Percentiles rank a stretch among this genome's conserved stretches.
phyloP scores from a whole-genome alignment of 1,140 invertebrate genomes.

The Amphibalanus amphitrite region DNA sequence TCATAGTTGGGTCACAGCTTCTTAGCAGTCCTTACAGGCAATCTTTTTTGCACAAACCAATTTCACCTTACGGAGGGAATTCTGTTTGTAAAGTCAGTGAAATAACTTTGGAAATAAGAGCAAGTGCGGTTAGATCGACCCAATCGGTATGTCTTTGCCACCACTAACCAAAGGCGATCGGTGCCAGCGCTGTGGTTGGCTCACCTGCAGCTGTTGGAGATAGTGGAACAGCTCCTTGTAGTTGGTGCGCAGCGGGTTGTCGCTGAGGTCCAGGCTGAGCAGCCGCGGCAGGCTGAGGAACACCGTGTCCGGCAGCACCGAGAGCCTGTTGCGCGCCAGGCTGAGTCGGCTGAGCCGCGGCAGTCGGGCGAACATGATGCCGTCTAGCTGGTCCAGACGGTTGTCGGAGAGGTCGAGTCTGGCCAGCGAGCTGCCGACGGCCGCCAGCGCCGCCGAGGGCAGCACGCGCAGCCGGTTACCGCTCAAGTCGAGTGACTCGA shows the following conservation, averaged over 20 bases:
- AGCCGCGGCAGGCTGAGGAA: conserved; percentile 57
- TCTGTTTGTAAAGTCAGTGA: too few relatives aligned
- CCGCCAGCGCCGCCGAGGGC: conserved; percentile 20
- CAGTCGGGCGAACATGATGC: conserved; percentile 64
- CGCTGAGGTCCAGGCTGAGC: conserved; percentile 56
- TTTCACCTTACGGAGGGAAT: too few relatives aligned
- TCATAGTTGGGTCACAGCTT: too few relatives aligned
- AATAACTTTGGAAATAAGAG: too few relatives aligned
- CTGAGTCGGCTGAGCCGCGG: conserved; percentile 58
- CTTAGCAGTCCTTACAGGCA: too few relatives aligned
- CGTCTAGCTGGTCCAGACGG: conserved; percentile 66
- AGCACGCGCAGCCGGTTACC: conserved; percentile 57
- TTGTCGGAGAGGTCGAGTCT: conserved; percentile 23
- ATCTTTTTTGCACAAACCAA: too few relatives aligned
- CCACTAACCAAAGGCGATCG: too few relatives aligned
- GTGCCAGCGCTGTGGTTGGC: too few relatives aligned
- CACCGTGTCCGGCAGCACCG: conserved; percentile 69
- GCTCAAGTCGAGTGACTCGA: conserved; percentile 62
- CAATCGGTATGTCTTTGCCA: too few relatives aligned
- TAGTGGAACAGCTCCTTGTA: conserved; percentile 80
- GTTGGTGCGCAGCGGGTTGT: conserved; percentile 63
- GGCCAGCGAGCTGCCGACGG: conserved; percentile 18
- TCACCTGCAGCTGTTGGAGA: conserved; percentile 48
- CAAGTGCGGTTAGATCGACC: too few relatives aligned
- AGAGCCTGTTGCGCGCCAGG: conserved; percentile 59